Evolutionary conservation across 2,797 vertebrate genomes (phyloP).

Genomic region (Heterohyrax brucei): DNA sequence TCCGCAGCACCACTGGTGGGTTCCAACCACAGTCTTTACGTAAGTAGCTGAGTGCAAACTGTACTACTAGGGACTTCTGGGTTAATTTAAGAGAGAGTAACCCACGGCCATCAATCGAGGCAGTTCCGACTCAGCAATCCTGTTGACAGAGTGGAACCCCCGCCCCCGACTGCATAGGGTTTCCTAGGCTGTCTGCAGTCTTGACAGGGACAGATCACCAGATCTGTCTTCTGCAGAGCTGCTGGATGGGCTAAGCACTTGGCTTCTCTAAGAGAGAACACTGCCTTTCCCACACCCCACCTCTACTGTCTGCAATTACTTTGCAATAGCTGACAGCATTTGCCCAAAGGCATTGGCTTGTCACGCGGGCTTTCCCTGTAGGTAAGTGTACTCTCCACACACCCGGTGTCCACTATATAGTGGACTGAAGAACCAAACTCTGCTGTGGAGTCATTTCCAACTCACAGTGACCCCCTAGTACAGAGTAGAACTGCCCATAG

Average conservation of each 20-base stretch:
- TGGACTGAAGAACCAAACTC: neutral
- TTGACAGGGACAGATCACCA: neutral
- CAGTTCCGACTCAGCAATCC: no score
- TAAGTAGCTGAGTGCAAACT: neutral
- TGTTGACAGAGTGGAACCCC: no score
- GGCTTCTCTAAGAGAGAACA: neutral
- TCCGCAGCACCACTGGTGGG: neutral
- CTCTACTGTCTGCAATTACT: neutral
- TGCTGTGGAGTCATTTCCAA: no score
- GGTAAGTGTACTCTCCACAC: no score
- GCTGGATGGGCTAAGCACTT: neutral
- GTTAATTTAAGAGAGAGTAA: no score
- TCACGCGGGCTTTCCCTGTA: neutral
- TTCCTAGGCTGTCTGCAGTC: neutral
- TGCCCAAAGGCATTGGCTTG: neutral
- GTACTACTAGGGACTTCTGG: neutral
- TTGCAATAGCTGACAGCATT: neutral
- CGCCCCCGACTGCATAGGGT: no score
- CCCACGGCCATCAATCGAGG: no score
- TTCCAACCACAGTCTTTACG: neutral
- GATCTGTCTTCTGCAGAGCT: neutral
- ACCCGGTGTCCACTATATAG: no score
- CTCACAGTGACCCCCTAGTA: no score
- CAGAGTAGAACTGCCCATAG: no score
- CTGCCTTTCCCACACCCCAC: neutral